phyloP scores from a whole-genome alignment of 2,113 vertebrate species.

The Corythornis madagascariensis region DNA sequence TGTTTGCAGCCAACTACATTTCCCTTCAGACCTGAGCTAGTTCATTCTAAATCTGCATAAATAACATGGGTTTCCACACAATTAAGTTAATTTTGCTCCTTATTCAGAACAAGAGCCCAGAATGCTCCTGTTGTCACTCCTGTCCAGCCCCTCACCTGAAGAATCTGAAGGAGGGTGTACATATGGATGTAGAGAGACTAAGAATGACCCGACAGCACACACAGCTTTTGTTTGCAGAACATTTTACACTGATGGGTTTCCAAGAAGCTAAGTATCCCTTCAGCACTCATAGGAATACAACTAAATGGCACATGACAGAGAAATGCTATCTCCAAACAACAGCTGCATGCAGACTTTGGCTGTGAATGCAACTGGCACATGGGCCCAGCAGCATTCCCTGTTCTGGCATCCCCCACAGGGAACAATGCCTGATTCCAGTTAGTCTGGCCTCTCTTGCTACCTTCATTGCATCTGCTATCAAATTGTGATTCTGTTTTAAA shows the following conservation, averaged over 20 bases:
- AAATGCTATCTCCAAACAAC: slow-evolving; percentile 56
- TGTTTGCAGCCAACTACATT: not conserved
- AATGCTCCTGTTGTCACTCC: not conserved
- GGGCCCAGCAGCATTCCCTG: not conserved
- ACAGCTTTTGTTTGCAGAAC: not conserved
- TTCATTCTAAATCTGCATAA: not conserved
- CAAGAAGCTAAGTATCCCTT: slow-evolving; percentile 25
- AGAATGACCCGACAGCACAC: not conserved
- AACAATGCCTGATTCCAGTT: not conserved
- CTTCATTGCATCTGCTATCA: not conserved
- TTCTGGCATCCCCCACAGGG: not conserved
- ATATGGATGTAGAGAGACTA: not conserved
- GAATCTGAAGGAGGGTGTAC: not conserved
- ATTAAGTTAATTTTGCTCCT: slow-evolving; percentile 28
- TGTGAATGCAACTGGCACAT: not conserved
- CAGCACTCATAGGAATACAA: slow-evolving; percentile 16
- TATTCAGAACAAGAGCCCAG: not conserved
- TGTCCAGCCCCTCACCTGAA: not conserved
- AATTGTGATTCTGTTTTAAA: not conserved
- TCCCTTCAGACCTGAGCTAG: not conserved
- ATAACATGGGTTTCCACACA: not conserved
- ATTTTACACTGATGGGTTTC: slow-evolving; percentile 45
- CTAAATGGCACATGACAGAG: slow-evolving; percentile 34
- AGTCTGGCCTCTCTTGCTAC: not conserved
- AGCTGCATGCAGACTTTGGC: slow-evolving; percentile 30